These are phyloP conservation scores for Pluvianellus socialis DNA, from an alignment of 2,113 vertebrate genomes.

Conservation along the genomic window DNA sequence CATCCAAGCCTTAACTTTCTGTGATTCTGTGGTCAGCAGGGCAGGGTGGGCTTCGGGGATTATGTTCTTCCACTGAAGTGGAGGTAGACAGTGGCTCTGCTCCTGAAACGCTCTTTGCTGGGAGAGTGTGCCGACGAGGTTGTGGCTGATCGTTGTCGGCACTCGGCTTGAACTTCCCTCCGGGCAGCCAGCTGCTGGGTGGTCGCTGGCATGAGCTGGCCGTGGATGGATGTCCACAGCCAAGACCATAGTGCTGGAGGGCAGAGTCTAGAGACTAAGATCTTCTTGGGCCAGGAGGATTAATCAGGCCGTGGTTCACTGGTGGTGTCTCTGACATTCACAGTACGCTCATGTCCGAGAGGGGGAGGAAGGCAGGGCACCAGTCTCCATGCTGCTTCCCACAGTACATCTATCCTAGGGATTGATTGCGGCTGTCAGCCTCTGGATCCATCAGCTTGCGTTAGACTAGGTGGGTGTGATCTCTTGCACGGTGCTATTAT, in stretches of 20 bases:
- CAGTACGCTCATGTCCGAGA: neutral
- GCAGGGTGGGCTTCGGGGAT: neutral
- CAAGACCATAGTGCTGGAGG: neutral
- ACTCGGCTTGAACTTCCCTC: neutral
- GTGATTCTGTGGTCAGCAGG: neutral
- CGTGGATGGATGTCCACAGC: neutral
- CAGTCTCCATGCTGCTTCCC: neutral
- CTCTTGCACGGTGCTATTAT: neutral
- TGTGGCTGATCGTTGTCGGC: neutral
- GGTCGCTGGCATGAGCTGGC: neutral
- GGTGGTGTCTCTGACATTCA: neutral
- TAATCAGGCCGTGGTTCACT: neutral
- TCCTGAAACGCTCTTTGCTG: neutral
- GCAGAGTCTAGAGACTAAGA: neutral
- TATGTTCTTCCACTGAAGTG: neutral
- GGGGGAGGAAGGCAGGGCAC: neutral
- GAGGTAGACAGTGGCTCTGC: neutral
- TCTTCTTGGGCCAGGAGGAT: neutral
- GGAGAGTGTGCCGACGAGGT: accelerated
- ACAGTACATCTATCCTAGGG: neutral
- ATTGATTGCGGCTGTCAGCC: neutral
- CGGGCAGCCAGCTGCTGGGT: neutral
- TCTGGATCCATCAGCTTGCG: neutral
- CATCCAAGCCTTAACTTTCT: no score
- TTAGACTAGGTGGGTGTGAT: neutral